phyloP scores from a whole-genome alignment of 92 coral and sea anemone species.

The Palythoa caribaeorum region DNA sequence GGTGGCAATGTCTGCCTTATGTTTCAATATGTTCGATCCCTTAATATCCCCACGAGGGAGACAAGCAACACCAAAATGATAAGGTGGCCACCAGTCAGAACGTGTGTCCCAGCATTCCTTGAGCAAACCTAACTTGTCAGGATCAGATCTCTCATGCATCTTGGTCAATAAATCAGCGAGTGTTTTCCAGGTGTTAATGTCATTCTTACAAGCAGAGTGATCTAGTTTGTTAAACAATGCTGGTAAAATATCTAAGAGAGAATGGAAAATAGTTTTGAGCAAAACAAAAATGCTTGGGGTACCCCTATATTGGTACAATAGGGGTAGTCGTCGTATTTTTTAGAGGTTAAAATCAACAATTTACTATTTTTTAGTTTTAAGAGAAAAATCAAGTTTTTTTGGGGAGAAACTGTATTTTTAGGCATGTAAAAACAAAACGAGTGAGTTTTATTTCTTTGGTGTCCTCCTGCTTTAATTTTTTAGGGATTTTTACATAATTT shows the following conservation, averaged over 20 bases:
- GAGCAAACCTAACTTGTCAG: slow-evolving; percentile 40
- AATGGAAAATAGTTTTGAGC: not conserved
- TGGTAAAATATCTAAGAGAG: slow-evolving; percentile 32
- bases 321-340: too few relatives aligned
- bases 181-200: slow-evolving; percentile 67
- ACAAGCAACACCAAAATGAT: slow-evolving; percentile 77
- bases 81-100: slow-evolving; percentile 93
- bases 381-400: too few relatives aligned
- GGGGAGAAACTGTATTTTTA: too few relatives aligned
- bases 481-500: too few relatives aligned
- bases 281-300: not conserved
- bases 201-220: slow-evolving; percentile 74
- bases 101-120: slow-evolving; percentile 80
- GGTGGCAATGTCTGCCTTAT: slow-evolving; percentile 76
- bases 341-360: too few relatives aligned
- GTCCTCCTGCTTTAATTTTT: too few relatives aligned
- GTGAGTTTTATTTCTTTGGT: too few relatives aligned
- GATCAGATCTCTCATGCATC: slow-evolving; percentile 8
- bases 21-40: slow-evolving; percentile 48
- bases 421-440: too few relatives aligned
- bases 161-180: slow-evolving; percentile 47
- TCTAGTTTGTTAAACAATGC: slow-evolving; percentile 86
- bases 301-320: too few relatives aligned
- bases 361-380: too few relatives aligned
- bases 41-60: slow-evolving; percentile 25